Percentiles rank a stretch among this genome's conserved stretches.
Evolutionary conservation across 2,113 vertebrate genomes (phyloP).

Genomic region (Diphyllodes magnificus): DNA sequence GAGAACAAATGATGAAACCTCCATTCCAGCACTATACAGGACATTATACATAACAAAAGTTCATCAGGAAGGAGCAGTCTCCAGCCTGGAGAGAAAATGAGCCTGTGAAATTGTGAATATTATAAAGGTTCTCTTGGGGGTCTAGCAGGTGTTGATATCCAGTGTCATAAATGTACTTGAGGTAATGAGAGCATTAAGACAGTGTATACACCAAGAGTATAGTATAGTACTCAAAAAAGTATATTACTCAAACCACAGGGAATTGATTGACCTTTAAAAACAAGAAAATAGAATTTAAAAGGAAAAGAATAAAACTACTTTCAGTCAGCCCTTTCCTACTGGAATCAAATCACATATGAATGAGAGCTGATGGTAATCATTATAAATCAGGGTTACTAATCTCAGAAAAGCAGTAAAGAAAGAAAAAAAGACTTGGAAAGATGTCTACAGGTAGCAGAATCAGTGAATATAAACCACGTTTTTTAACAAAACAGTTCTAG

Average conservation of each 20-base stretch:
- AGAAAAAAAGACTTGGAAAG: neutral
- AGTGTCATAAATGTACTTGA: neutral
- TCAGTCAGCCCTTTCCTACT: neutral
- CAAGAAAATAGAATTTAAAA: neutral
- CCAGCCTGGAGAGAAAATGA: neutral
- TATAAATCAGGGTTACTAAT: neutral
- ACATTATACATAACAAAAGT: neutral
- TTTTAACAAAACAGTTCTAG: neutral
- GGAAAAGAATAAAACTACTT: neutral
- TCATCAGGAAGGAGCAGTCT: neutral
- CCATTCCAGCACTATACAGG: neutral
- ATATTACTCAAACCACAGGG: neutral
- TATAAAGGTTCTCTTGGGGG: neutral
- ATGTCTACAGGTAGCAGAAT: neutral
- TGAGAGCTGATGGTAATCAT: neutral
- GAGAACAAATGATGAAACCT: neutral
- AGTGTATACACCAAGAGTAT: neutral
- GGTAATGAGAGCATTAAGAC: neutral
- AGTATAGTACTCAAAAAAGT: neutral
- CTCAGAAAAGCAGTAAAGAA: neutral
- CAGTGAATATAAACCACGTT: neutral
- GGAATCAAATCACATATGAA: neutral
- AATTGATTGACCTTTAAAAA: conserved; percentile 4
- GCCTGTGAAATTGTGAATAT: neutral
- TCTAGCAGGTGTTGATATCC: neutral